Evolutionary conservation across 2,888 invertebrate genomes (phyloP), one percentile per base, ranked within the genome.

Genomic region (Drosophila parthenogenetica): DNA sequence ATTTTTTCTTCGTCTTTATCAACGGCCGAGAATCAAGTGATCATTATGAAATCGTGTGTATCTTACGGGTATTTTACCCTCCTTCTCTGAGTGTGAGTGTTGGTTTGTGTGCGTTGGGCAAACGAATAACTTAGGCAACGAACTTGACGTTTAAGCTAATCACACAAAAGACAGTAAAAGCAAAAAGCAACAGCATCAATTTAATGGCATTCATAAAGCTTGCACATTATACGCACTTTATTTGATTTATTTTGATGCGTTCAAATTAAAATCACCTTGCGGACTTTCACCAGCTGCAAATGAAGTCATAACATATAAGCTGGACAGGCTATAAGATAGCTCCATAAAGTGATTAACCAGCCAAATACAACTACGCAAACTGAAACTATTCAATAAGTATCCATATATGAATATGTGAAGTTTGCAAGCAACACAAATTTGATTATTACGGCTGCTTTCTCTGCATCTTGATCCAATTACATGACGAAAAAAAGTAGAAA

Each of bases 301-400:
- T 84, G 80, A 88, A 88, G 83, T 83, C 87, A 88, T 88, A 86
- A 83, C 87, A 88, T 86, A 62, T 50, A 48, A 67, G 19, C 46
- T 66, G 61, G 61, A 53, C 62, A 42, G 8, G 58, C 58, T 65
- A 61, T 62, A 45, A 61, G 71, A 51, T 45, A 63, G 40, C 40
- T 25, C 61, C 58, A 59, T 71, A 72, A 62, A 55, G 54, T 66
- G 65, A 66, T 65, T 66, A 63, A 68, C 64, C 57, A 68, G 54
- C 61, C 51, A 19, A 22, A n/a, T 37, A 48, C 37, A 37, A 37
- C 42, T 35, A 19, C 60, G 29, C 29, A 29, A 17, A 42, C 40
- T 45, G 17, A 39, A 50, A 35, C 19, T 49, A 54, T 48, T 40
- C 48, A 16, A 45, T 57, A 37, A 25, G 45, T 25, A 37, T 19